These are phyloP conservation scores for Phania funesta DNA, from an alignment of 2,888 invertebrate genomes.

Conservation along the genomic window DNA sequence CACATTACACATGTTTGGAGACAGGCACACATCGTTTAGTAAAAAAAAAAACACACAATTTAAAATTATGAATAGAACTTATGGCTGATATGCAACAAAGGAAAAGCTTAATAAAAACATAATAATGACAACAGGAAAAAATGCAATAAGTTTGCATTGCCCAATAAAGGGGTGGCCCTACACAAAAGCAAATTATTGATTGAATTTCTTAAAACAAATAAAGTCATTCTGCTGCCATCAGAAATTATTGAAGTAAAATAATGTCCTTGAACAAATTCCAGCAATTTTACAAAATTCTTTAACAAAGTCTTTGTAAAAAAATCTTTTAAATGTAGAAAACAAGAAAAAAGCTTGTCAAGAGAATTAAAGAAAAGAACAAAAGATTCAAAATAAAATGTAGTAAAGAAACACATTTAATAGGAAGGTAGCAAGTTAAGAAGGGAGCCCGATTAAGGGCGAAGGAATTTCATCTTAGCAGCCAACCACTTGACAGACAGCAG, in stretches of 20 bases:
- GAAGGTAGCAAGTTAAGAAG: not conserved
- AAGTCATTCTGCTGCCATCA: no score
- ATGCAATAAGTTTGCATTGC: no score
- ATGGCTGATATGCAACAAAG: slow-evolving; percentile 2
- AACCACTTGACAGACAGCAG: slow-evolving; percentile 54
- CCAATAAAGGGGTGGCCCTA: no score
- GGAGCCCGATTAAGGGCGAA: not conserved
- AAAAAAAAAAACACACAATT: slow-evolving; percentile 33
- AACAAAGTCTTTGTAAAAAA: not conserved
- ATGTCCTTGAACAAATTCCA: no score
- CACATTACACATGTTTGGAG: not conserved
- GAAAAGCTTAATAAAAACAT: not conserved
- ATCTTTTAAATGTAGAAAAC: not conserved
- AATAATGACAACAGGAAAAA: slow-evolving; percentile 7
- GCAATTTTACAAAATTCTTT: not conserved
- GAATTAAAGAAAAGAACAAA: slow-evolving; percentile 46
- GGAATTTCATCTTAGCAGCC: slow-evolving; percentile 3
- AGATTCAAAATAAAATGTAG: slow-evolving; percentile 11
- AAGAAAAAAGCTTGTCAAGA: not conserved
- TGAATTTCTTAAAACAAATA: not conserved
- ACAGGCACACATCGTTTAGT: not conserved
- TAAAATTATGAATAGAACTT: slow-evolving; percentile 51
- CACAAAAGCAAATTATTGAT: not conserved
- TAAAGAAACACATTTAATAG: not conserved
- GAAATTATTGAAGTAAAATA: no score